Evolutionary conservation across 2,113 vertebrate species (phyloP).

Genomic region (Proteles cristata): DNA sequence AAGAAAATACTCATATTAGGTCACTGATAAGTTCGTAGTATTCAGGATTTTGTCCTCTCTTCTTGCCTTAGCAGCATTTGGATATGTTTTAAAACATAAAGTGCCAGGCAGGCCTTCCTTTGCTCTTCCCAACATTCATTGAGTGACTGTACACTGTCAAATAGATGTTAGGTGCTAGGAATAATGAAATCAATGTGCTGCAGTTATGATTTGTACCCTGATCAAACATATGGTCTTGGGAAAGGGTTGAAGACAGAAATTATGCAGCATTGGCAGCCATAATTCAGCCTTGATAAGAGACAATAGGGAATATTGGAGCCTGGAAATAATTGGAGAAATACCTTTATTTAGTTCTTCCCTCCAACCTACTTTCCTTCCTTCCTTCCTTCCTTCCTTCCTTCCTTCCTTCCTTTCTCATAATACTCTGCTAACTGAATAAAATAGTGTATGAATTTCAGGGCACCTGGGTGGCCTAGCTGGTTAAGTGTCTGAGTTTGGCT

Average conservation of each 20-base stretch:
- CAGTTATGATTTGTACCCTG: not conserved
- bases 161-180: not conserved
- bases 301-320: not conserved
- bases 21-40: not conserved
- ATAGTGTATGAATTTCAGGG: not conserved
- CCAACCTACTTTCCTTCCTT: rapidly evolving
- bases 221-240: not conserved
- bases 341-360: not conserved
- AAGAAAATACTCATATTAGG: not conserved
- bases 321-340: not conserved
- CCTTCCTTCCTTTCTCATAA: not conserved
- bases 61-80: not conserved
- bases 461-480: no score
- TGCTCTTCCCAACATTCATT: not conserved
- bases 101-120: not conserved
- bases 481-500: no score
- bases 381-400: not conserved
- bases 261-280: not conserved
- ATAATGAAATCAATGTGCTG: not conserved
- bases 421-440: not conserved
- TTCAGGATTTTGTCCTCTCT: not conserved
- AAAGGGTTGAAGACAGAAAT: not conserved
- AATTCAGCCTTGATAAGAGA: not conserved
- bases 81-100: not conserved
- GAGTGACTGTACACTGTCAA: not conserved